These are phyloP conservation scores for Ichneumoninae sp. DNA, from an alignment of 2,888 invertebrate species.

Conservation along the genomic window DNA sequence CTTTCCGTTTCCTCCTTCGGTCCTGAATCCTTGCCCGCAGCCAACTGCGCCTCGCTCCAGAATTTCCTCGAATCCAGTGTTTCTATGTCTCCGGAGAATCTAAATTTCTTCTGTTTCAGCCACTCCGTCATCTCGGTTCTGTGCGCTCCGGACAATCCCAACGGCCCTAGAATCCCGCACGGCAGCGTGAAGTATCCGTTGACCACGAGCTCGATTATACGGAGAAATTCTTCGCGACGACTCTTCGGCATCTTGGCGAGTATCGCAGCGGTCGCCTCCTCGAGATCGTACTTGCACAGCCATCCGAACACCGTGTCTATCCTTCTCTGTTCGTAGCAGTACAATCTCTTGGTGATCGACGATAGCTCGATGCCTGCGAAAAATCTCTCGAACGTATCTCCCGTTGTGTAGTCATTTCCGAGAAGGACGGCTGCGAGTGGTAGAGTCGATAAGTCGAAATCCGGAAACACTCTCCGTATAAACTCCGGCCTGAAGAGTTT, in stretches of 20 bases:
- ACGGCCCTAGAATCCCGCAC: slow-evolving; percentile 87
- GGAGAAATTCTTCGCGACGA: slow-evolving; percentile 85
- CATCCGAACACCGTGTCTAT: slow-evolving; percentile 91
- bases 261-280: slow-evolving; percentile 90
- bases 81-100: slow-evolving; percentile 72
- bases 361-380: slow-evolving; percentile 87
- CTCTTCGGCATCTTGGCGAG: slow-evolving; percentile 87
- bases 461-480: slow-evolving; percentile 89
- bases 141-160: slow-evolving; percentile 81
- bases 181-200: slow-evolving; percentile 88
- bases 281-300: slow-evolving; percentile 89
- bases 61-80: slow-evolving; percentile 43
- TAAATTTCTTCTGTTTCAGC: slow-evolving; percentile 62
- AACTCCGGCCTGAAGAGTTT: slow-evolving; percentile 90
- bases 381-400: slow-evolving; percentile 89
- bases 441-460: slow-evolving; percentile 88
- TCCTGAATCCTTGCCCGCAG: slow-evolving; percentile 39
- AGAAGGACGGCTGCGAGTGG: slow-evolving; percentile 93
- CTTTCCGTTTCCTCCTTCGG: slow-evolving; percentile 52
- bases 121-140: slow-evolving; percentile 50
- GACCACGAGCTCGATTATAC: slow-evolving; percentile 88
- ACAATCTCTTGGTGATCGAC: slow-evolving; percentile 73
- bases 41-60: not conserved
- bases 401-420: slow-evolving; percentile 95
- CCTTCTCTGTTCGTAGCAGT: slow-evolving; percentile 86